These are phyloP conservation scores for Pelochelys cantorii DNA, from an alignment of 2,797 vertebrate species.

Conservation along the genomic window DNA sequence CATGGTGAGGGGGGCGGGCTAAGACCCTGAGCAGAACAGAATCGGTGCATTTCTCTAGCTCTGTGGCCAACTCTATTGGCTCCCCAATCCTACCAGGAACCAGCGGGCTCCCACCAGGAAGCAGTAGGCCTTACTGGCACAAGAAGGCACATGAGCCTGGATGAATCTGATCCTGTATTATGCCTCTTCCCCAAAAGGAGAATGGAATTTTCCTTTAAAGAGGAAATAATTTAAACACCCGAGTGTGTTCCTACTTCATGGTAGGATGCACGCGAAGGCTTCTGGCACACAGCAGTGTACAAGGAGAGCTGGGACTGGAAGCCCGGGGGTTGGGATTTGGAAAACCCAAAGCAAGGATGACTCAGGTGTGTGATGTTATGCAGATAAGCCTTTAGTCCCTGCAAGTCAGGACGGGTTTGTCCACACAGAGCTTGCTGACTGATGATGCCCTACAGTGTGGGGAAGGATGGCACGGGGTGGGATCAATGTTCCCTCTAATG, in stretches of 20 bases:
- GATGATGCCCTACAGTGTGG: background rate
- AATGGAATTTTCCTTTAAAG: background rate
- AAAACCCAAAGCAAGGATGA: background rate
- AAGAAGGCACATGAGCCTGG: background rate
- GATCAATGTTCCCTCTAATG: background rate
- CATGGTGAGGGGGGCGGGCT: too few species aligned
- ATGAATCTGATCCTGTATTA: background rate
- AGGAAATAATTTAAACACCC: background rate
- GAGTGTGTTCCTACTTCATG: background rate
- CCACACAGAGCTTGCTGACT: background rate
- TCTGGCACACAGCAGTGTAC: background rate
- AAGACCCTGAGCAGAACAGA: too few species aligned
- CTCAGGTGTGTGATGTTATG: rapidly evolving
- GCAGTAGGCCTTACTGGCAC: background rate
- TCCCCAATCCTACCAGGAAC: too few species aligned
- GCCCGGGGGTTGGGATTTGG: background rate
- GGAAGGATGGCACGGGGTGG: background rate
- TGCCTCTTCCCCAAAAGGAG: background rate
- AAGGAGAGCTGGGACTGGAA: background rate
- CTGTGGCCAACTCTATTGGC: too few species aligned
- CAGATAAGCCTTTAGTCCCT: background rate
- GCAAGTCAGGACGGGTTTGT: rapidly evolving
- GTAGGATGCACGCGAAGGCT: rapidly evolving
- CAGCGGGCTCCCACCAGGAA: background rate
- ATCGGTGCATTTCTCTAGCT: too few species aligned